Percentiles rank a stretch among this genome's conserved stretches.
Evolutionary conservation across 2,797 vertebrate genomes (phyloP).

Genomic region (Anolis apletophallus): DNA sequence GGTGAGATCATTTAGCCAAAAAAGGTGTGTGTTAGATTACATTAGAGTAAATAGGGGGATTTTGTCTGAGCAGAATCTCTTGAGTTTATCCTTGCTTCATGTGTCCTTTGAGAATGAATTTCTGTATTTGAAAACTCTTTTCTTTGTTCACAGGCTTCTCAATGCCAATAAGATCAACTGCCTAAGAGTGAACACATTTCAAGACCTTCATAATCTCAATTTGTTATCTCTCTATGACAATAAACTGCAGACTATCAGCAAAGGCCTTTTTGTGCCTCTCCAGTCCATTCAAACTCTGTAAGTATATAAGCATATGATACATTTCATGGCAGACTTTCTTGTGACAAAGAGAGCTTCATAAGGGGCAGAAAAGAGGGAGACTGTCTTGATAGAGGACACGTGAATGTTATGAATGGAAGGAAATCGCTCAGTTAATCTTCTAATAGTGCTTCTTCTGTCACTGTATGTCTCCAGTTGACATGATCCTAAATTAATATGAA

Average conservation of each 20-base stretch:
- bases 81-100: constrained; percentile 18
- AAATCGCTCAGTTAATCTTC: background rate
- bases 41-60: background rate
- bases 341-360: too few relatives aligned
- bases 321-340: too few relatives aligned
- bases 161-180: constrained; percentile 99
- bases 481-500: background rate
- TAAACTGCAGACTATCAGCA: constrained; percentile 97
- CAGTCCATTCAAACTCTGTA: constrained; percentile 97
- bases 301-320: constrained; percentile 71
- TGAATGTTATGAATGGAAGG: too few relatives aligned
- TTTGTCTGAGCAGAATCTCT: constrained; percentile 5
- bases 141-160: constrained; percentile 85
- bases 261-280: constrained; percentile 93
- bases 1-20: too few relatives aligned
- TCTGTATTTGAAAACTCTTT: constrained; percentile 55
- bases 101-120: constrained; percentile 9
- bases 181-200: constrained; percentile 95
- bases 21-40: too few relatives aligned
- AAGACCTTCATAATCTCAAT: constrained; percentile 96
- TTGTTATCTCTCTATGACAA: constrained; percentile 97
- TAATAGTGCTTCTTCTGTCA: background rate
- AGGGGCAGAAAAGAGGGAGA: too few relatives aligned
- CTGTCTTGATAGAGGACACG: too few relatives aligned
- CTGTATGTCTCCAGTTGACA: background rate